Evolutionary conservation across 2,888 invertebrate species (phyloP), one percentile per base, ranked within the genome.

Genomic region (Notocelia uddmanniana): DNA sequence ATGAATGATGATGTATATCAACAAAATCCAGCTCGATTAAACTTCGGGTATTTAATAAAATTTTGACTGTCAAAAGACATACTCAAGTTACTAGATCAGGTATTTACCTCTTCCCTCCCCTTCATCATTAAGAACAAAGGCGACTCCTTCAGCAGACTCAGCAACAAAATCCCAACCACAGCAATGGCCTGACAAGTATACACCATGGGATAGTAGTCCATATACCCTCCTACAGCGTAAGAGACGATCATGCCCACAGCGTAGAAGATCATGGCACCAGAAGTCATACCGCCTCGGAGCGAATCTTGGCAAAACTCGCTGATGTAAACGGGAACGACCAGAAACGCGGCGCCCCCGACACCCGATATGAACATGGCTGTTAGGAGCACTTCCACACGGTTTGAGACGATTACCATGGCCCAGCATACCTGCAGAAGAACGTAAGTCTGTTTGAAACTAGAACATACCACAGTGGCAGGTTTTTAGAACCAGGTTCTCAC

Each of bases 251-350:
- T 82, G 0, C 92, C 92, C 0, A 89, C 45, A 0, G 82, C 82
- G 41, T 84, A 86, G 76, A 89, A 88, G 10, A 87, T 80, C 71
- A 89, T 80, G 0, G 84, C 74, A 0, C 83, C 80, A 0, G 91
- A 82, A 0, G 87, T 85, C 84, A 92, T 81, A 1, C 82, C 79
- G 0, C 91, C 92, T 26, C 92, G 77, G 21, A 92, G 85, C 2
- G 86, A 87, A 59, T 91, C 87, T 64, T 90, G 85, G 68, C 88
- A 86, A 37, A 90, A 83, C 75, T 92, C 92, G 34, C 88, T 82
- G 54, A 90, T 77, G 75, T 79, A 91, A 3, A 92, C 83, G 0
- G 88, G 85, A 0, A 83, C 80, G 1, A 87, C 79, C 0, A 90
- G 74, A 62, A 87, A 82, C 0, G 80, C 75, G 0, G 84, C 78